Conservation (phyloP, 92 coral and sea anemone species). For the Actinostola sp. region DNA sequence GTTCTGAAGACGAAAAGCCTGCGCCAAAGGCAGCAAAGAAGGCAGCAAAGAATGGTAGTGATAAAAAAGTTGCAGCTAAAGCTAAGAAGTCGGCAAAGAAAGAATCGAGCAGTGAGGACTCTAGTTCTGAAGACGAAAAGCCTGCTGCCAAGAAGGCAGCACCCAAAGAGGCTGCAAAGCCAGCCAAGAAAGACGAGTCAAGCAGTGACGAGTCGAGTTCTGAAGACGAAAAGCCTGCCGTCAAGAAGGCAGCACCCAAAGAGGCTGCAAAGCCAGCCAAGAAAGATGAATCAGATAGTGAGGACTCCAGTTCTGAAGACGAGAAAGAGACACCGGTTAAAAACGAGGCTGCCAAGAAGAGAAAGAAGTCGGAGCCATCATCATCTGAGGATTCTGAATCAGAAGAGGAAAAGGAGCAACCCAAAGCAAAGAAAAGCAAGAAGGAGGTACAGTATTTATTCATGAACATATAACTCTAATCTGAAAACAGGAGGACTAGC, state of each 20-base stretch:
- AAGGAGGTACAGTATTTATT: slow-evolving; percentile 10
- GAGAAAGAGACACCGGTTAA: slow-evolving; percentile 15
- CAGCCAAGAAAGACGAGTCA: slow-evolving; percentile 29
- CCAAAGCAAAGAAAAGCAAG: slow-evolving; percentile 32
- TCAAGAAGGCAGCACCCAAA: slow-evolving; percentile 21
- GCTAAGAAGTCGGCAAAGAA: slow-evolving; percentile 25
- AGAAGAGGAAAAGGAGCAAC: slow-evolving; percentile 12
- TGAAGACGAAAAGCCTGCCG: slow-evolving; percentile 29
- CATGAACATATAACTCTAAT: not conserved
- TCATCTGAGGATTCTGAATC: slow-evolving; percentile 25
- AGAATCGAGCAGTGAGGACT: slow-evolving; percentile 51
- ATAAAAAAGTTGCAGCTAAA: too few relatives aligned
- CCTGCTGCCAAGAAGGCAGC: slow-evolving; percentile 32
- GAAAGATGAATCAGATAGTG: slow-evolving; percentile 29
- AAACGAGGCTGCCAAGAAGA: slow-evolving; percentile 10
- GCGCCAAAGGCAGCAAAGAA: slow-evolving; percentile 31
- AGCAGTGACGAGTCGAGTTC: slow-evolving; percentile 39
- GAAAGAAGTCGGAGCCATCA: slow-evolving; percentile 20
- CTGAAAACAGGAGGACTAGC: too few relatives aligned
- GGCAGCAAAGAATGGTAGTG: too few relatives aligned
- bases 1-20: slow-evolving; percentile 57
- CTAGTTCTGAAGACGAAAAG: slow-evolving; percentile 53
- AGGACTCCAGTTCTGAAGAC: slow-evolving; percentile 36
- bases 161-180: slow-evolving; percentile 3
- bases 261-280: slow-evolving; percentile 9